phyloP scores from a whole-genome alignment of 2,113 vertebrate genomes.

The Otocyon megalotis region DNA sequence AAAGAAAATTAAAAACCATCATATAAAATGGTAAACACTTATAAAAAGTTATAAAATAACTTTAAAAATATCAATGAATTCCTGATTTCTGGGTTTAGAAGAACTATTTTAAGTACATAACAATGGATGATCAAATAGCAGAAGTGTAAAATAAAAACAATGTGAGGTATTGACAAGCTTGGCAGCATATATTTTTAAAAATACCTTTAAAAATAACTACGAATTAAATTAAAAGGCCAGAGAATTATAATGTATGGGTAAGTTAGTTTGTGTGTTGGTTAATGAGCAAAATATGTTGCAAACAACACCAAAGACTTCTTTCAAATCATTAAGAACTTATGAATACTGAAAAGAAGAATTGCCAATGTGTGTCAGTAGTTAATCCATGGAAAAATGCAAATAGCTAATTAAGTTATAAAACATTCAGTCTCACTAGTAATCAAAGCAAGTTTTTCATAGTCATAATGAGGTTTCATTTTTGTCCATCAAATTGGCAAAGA shows the following conservation, averaged over 20 bases:
- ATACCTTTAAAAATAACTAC: not conserved
- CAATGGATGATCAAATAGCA: not conserved
- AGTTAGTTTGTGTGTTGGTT: not conserved
- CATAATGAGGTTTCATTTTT: not conserved
- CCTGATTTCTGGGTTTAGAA: not conserved
- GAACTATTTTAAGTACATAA: not conserved
- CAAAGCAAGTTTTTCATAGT: not conserved
- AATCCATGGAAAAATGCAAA: constrained; percentile 25
- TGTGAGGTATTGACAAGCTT: not conserved
- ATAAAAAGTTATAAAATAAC: not conserved
- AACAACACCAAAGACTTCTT: not conserved
- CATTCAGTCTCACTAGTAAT: not conserved
- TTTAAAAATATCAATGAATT: not conserved
- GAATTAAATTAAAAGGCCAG: not conserved
- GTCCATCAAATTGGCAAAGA: not conserved
- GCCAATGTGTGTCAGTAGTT: not conserved
- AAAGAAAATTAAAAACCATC: not conserved
- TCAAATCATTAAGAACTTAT: not conserved
- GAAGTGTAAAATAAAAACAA: not conserved
- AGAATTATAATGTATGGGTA: not conserved
- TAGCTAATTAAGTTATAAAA: not conserved
- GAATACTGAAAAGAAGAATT: not conserved
- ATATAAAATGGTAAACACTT: not conserved
- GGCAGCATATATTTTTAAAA: too few relatives aligned
- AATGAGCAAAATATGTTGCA: not conserved